These are phyloP conservation scores for Drosophila nr. fundita DNA, from an alignment of 2,888 invertebrate species.

Conservation along the genomic window DNA sequence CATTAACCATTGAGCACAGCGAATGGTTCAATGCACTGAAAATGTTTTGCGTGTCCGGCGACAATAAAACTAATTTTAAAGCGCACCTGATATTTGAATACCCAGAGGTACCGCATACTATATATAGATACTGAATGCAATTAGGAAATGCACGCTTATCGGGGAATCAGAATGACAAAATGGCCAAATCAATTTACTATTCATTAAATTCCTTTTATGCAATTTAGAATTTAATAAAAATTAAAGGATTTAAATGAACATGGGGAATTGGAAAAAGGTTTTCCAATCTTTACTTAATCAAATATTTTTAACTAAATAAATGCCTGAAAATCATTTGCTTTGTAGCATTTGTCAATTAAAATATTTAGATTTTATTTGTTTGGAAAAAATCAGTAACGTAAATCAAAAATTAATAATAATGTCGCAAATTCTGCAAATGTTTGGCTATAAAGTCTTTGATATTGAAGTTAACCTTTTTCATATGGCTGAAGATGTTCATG, in stretches of 20 bases:
- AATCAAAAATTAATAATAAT: conserved; percentile 29
- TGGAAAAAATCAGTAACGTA: not conserved
- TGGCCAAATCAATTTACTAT: conserved; percentile 3
- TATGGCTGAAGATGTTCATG: conserved; percentile 54
- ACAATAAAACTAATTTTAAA: conserved; percentile 53
- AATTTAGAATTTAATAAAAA: not conserved
- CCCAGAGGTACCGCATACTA: conserved; percentile 1
- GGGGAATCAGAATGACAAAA: not conserved
- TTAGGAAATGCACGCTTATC: conserved; percentile 4
- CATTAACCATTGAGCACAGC: conserved; percentile 30
- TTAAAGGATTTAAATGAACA: not conserved
- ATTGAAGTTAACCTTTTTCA: conserved; percentile 45
- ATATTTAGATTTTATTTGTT: not conserved
- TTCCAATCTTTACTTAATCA: not conserved
- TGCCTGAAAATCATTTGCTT: not conserved
- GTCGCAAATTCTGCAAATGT: conserved; percentile 25
- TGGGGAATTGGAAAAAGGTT: not conserved
- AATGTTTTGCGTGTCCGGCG: conserved; percentile 54
- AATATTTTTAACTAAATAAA: not conserved
- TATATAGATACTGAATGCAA: conserved; percentile 2
- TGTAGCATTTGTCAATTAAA: conserved; percentile 3
- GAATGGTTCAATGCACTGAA: conserved; percentile 66
- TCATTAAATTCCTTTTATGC: not conserved
- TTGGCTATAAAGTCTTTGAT: conserved; percentile 23
- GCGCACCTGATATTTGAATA: conserved; percentile 15